A percentile compares a stretch with the other conserved stretches of the same genome.
Evolutionary conservation across 2,113 vertebrate species (phyloP).

Genomic region (Galemys pyrenaicus): DNA sequence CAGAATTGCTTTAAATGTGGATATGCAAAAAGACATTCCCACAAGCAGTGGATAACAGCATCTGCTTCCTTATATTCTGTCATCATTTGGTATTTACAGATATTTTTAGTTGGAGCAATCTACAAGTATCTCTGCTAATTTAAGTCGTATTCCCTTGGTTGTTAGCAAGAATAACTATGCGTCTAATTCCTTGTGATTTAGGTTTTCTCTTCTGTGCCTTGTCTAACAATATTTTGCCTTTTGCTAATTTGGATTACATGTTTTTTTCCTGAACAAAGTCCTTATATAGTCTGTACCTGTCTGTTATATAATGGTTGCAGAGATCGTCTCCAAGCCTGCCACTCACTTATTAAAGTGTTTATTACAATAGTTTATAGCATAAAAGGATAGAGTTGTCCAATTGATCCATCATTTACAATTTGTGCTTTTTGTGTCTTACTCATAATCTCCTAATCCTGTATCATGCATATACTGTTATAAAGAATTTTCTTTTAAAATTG

Average conservation of each 20-base stretch:
- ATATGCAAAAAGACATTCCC: slow-evolving; percentile 10
- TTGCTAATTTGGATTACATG: not conserved
- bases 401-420: not conserved
- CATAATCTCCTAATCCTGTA: not conserved
- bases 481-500: not conserved
- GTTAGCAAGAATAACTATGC: slow-evolving; percentile 7
- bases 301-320: not conserved
- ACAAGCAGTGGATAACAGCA: slow-evolving; percentile 8
- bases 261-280: not conserved
- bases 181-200: not conserved
- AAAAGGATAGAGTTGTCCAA: not conserved
- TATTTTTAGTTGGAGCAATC: slow-evolving; percentile 53
- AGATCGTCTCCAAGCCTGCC: not conserved
- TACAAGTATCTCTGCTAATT: slow-evolving; percentile 37
- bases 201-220: slow-evolving; percentile 22
- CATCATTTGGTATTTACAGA: slow-evolving; percentile 32
- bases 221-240: not conserved
- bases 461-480: not conserved
- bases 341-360: slow-evolving; percentile 11
- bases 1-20: slow-evolving; percentile 24
- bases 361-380: not conserved
- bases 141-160: slow-evolving; percentile 41
- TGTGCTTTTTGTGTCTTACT: not conserved
- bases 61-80: slow-evolving; percentile 4
- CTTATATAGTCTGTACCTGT: not conserved